Evolutionary conservation across 1,140 invertebrate species (phyloP), one percentile per base, ranked within the genome.

Genomic region (Diploscapter pachys): DNA sequence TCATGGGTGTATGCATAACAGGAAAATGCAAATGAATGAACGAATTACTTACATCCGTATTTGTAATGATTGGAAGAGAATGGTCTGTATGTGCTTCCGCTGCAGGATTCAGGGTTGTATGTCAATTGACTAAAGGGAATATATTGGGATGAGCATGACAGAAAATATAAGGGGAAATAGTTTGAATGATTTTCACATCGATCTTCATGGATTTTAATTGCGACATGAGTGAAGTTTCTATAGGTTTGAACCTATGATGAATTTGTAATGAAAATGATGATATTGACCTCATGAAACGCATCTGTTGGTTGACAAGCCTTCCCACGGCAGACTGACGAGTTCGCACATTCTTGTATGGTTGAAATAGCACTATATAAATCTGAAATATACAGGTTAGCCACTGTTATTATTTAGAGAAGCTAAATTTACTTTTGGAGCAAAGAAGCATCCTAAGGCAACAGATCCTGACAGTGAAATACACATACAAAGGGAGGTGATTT

Each of bases 321-420:
- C 84, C 84, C 48, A 85, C 83, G 9, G 83, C 84, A 54, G 83
- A 83, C 57, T 84, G 83, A 52, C 84, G 76, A 51, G 82, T 86
- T 4, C 89, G 81, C 2, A 89, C 89, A 77, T 91, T 91, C 81
- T 91, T 91, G 78, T 91, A 89, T 2, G 90, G 90, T 78, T 90
- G 90, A 72, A 89, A 88, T 3, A 91, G 82, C 3, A 90, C 90
- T 55, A 90, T 90, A 84, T 91, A 90, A 8, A 91, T 69, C 74
- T 76, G 53, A 48, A 76, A 57, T 31, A 31, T 31, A 31, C 31
- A 31, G 31, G 31, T 1, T 31, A 56, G 11, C 5, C 9, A 8
- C n/a, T 8, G 11, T 5, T 5, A 6, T 55, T 11, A 52, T 49
- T 11, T 49, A 67, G 13, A 4, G 1, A 8, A 54, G 31, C 1